Evolutionary conservation across 2,888 invertebrate species (phyloP), one percentile per base, ranked within the genome.

Genomic region (Lasius fuliginosus): DNA sequence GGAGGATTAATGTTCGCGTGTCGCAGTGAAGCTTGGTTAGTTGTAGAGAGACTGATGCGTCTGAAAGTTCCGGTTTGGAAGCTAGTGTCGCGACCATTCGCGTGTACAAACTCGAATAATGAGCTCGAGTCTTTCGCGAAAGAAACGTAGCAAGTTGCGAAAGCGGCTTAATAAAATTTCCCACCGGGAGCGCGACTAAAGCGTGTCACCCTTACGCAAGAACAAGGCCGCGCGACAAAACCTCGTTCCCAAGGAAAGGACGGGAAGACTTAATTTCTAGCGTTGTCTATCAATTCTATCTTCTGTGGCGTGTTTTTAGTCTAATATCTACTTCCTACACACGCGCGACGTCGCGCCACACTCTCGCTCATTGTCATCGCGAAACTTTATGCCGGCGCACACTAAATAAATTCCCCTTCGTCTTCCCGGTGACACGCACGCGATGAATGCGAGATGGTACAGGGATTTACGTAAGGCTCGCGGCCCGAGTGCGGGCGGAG

Each of bases 381-480:
- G 77, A 77, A 53, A 77, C 53, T 56, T 74, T 56, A 87, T 56
- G 42, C 49, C 49, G 71, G 36, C 40, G 27, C 58, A 77, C 64
- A 60, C 60, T 62, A 84, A 84, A 86, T 84, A 90, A 84, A 90
- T 88, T 89, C 81, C 71, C 12, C 83, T 76, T 79, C 68, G 60
- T 82, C 71, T 77, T 69, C 68, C n/a, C 36, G 68, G 74, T 85
- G 87, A 89, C 87, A 85, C 79, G 84, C 84, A 81, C 82, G 77
- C 86, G 86, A 87, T 75, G 87, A 87, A 87, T 60, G 77, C 58
- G 65, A 64, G 71, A 75, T 77, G 85, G 88, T 82, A 87, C 89
- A 86, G 82, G 91, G 91, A 91, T 91, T 91, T 91, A 91, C 90
- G 91, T 88, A 92, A 90, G 90, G 89, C 87, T 85, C 83, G 77